These are phyloP conservation scores for Nettapus auritus DNA, from an alignment of 2,113 vertebrate species.

Conservation along the genomic window DNA sequence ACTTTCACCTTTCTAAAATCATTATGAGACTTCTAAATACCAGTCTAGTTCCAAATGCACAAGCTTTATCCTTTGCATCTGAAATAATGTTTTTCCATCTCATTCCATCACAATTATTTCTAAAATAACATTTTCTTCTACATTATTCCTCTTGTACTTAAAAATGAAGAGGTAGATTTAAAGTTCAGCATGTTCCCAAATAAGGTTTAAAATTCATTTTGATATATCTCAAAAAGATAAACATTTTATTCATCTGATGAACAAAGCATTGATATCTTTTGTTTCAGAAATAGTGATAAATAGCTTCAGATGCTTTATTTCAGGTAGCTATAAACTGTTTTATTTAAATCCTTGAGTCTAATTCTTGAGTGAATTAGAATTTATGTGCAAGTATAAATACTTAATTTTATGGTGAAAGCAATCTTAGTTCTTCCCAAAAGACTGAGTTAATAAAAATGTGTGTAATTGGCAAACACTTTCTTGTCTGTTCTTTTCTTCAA, in stretches of 20 bases:
- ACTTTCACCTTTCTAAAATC: not conserved
- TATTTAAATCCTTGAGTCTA: not conserved
- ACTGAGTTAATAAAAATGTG: slow-evolving; percentile 23
- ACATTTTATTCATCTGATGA: not conserved
- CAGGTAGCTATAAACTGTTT: not conserved
- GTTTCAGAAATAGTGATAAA: not conserved
- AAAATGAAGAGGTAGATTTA: not conserved
- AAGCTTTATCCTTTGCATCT: not conserved
- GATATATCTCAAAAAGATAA: not conserved
- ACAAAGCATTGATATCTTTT: not conserved
- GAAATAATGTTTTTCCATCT: not conserved
- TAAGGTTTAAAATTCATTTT: not conserved
- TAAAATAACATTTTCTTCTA: not conserved
- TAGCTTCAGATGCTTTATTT: not conserved
- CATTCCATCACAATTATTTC: not conserved
- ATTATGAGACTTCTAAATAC: not conserved
- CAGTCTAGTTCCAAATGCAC: not conserved
- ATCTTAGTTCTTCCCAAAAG: not conserved
- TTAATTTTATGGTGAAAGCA: not conserved
- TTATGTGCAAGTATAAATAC: not conserved
- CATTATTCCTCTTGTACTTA: not conserved
- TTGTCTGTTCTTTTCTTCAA: slow-evolving; percentile 45
- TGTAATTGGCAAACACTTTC: slow-evolving; percentile 33
- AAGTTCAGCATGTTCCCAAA: not conserved
- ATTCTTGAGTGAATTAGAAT: not conserved